phyloP scores from a whole-genome alignment of 2,797 vertebrate species.

The Scyliorhinus canicula region DNA sequence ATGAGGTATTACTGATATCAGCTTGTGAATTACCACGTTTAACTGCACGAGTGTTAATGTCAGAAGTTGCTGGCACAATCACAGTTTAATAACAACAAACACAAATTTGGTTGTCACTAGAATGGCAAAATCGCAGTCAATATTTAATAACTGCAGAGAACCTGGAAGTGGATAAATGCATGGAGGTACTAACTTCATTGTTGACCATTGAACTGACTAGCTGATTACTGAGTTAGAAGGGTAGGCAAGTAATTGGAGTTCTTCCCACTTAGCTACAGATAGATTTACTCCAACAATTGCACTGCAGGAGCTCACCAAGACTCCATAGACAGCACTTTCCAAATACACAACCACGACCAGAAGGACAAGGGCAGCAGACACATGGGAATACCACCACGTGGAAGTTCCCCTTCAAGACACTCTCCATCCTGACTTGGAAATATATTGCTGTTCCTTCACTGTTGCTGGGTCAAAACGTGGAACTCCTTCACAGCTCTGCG shows the following conservation, averaged over 20 bases:
- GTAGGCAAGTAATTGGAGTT: neutral
- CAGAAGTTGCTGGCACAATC: neutral
- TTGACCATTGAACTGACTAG: neutral
- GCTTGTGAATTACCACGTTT: no score
- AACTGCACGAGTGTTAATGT: neutral
- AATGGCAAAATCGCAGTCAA: neutral
- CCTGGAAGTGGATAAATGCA: neutral
- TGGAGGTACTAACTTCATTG: neutral
- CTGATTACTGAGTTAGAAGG: neutral
- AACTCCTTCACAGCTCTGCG: no score
- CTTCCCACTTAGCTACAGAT: neutral
- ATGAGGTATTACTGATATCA: neutral
- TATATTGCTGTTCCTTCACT: no score
- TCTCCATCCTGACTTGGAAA: no score
- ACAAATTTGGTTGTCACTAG: neutral
- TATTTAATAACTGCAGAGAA: neutral
- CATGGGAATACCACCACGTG: no score
- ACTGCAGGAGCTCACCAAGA: no score
- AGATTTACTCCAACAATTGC: neutral
- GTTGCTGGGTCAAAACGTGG: no score
- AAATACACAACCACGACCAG: no score
- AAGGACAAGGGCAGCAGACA: no score
- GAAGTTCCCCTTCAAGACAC: no score
- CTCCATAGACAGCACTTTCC: no score
- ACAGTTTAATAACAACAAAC: neutral